These are phyloP conservation scores for Spheniscus humboldti DNA, from an alignment of 2,797 vertebrate species.

Conservation along the genomic window DNA sequence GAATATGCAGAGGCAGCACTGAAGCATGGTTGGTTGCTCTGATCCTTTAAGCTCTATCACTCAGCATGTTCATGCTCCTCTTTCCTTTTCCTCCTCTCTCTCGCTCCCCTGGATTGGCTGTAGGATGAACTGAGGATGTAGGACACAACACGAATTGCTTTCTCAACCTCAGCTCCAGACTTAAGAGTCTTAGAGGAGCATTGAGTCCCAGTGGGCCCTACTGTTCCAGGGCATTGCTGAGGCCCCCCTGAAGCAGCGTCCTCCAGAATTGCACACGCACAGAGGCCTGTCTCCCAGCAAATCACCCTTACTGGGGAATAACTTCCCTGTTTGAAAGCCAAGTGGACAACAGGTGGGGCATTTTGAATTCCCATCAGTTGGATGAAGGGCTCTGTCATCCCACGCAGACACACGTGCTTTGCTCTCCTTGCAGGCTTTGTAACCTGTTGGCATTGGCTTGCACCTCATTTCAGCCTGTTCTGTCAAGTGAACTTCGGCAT, in stretches of 20 bases:
- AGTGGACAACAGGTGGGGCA: accelerated
- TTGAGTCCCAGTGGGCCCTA: neutral
- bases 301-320: neutral
- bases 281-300: neutral
- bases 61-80: neutral
- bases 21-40: neutral
- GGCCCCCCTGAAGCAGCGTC: too few species aligned
- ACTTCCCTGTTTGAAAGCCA: neutral
- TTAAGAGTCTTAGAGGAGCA: neutral
- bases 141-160: neutral
- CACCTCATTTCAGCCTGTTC: neutral
- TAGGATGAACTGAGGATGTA: neutral
- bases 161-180: neutral
- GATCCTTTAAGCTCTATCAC: neutral
- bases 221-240: neutral
- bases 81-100: neutral
- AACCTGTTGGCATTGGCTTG: neutral
- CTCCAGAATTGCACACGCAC: neutral
- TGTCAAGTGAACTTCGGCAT: neutral
- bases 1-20: neutral
- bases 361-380: neutral
- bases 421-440: neutral
- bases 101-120: neutral
- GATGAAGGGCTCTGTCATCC: neutral
- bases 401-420: accelerated